phyloP scores from a whole-genome alignment of 2,113 vertebrate species.

The Rousettus leschenaultii region DNA sequence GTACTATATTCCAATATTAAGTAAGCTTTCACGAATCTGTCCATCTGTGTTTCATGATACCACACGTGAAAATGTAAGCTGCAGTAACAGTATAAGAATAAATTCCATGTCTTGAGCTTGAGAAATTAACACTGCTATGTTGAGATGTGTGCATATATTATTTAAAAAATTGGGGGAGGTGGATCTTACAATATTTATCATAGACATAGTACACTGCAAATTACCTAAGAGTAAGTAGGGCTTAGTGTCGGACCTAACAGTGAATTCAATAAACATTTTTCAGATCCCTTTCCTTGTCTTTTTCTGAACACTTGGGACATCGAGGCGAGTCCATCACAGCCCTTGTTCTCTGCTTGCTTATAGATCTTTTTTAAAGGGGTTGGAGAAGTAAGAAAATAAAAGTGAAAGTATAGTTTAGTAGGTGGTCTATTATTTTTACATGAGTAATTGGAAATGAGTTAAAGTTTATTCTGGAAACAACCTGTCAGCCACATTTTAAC shows the following conservation, averaged over 20 bases:
- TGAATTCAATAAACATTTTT: background rate
- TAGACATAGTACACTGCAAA: background rate
- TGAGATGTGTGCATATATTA: background rate
- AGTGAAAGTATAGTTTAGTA: background rate
- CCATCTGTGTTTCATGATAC: background rate
- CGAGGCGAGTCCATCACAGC: background rate
- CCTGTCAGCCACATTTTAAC: background rate
- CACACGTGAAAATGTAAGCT: background rate
- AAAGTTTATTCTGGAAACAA: background rate
- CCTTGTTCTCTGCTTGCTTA: background rate
- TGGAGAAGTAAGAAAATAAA: background rate
- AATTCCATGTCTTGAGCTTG: background rate
- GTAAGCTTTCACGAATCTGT: background rate
- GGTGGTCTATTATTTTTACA: background rate
- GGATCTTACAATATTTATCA: background rate
- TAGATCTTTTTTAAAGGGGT: background rate
- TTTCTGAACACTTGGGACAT: background rate
- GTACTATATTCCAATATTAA: background rate
- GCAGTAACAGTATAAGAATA: background rate
- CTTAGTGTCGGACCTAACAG: background rate
- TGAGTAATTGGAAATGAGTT: background rate
- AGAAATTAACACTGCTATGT: background rate
- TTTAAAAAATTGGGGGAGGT: background rate
- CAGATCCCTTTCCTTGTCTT: background rate
- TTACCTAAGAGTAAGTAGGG: background rate